These are phyloP conservation scores for Trypoxylon attenuatum DNA, from an alignment of 2,888 invertebrate species.

Conservation along the genomic window DNA sequence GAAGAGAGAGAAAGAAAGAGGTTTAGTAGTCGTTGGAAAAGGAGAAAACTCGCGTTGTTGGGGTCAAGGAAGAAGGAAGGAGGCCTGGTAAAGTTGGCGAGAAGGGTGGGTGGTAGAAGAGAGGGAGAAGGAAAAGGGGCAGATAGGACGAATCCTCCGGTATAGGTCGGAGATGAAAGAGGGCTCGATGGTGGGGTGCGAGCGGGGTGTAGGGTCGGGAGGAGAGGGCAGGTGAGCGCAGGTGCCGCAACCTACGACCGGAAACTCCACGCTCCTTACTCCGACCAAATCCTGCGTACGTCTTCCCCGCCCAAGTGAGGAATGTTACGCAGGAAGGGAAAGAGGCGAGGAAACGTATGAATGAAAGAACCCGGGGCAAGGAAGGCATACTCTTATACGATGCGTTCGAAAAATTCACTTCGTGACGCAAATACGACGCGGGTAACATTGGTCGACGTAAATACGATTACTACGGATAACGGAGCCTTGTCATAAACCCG, in stretches of 20 bases:
- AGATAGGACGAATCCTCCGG: conserved; percentile 19
- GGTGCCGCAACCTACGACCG: conserved; percentile 71
- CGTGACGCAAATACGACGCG: not conserved
- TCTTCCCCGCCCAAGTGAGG: conserved; percentile 15
- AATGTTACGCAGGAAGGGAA: conserved; percentile 20
- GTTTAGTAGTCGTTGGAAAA: not conserved
- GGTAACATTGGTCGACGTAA: not conserved
- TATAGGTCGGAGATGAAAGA: not conserved
- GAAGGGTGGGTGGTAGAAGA: not conserved
- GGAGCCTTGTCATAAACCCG: not conserved
- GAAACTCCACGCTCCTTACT: conserved; percentile 59
- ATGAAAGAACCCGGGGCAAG: not conserved
- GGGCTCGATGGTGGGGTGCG: not conserved
- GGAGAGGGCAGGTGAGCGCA: conserved; percentile 62
- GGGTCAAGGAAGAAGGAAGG: conserved; percentile 3
- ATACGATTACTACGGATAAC: conserved; percentile 1
- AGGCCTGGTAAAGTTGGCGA: no score
- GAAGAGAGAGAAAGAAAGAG: not conserved
- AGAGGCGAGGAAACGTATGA: conserved; percentile 3
- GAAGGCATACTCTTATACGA: no score
- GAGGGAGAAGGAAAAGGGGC: conserved; percentile 1
- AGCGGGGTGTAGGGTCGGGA: conserved; percentile 11
- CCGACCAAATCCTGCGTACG: conserved; percentile 9
- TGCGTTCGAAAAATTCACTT: not conserved
- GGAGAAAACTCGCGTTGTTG: not conserved